Conservation (phyloP, 2,888 invertebrate genomes). For the Athalia rosae region DNA sequence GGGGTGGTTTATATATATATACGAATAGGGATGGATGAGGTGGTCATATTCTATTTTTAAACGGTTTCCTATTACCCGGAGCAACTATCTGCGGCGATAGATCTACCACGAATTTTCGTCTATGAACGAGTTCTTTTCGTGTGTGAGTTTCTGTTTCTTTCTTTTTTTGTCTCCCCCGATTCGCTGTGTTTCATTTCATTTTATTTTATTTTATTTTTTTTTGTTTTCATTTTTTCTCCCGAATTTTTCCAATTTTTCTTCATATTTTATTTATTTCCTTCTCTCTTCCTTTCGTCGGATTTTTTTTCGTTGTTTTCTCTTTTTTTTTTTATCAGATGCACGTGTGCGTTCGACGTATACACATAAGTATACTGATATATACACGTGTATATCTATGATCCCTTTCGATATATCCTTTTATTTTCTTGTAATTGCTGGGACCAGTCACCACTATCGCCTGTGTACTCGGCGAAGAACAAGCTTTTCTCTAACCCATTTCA, state of each 20-base stretch:
- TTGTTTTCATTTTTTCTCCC: no score
- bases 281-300: no score
- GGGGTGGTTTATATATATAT: background rate
- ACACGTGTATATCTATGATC: no score
- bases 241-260: no score
- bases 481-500: no score
- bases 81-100: conserved; percentile 68
- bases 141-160: conserved; percentile 44
- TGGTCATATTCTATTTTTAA: conserved; percentile 66
- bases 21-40: no score
- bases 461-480: conserved; percentile 49
- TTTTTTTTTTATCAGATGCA: no score
- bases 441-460: conserved; percentile 72
- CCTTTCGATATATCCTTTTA: conserved; percentile 54
- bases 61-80: conserved; percentile 69
- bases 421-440: conserved; percentile 72
- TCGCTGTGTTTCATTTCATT: background rate
- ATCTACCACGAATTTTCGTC: conserved; percentile 66
- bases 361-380: no score
- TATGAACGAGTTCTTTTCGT: conserved; percentile 31
- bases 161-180: conserved; percentile 29
- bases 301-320: no score
- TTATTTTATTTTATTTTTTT: no score
- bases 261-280: no score
- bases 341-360: no score